These are phyloP conservation scores for Apotomis betuletana DNA, from an alignment of 2,888 invertebrate species.

Conservation along the genomic window DNA sequence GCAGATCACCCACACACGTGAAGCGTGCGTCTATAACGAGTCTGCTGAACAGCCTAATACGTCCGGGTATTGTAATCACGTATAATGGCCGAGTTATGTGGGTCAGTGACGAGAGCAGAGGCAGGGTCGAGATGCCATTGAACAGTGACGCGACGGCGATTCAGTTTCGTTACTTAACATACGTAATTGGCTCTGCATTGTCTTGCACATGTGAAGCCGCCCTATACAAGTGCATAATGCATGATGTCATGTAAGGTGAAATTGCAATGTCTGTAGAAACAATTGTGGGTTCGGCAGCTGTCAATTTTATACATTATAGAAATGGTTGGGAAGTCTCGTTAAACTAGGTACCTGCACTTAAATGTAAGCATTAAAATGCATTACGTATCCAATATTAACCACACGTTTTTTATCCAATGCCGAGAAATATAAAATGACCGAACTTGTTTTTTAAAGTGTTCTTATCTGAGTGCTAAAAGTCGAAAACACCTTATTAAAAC, in stretches of 20 bases:
- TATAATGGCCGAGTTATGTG: slow-evolving; percentile 73
- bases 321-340: not conserved
- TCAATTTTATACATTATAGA: not conserved
- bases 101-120: slow-evolving; percentile 78
- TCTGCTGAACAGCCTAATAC: slow-evolving; percentile 18
- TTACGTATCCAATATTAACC: not conserved
- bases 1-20: slow-evolving; percentile 1
- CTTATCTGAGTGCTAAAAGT: slow-evolving; percentile 23
- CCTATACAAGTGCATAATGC: slow-evolving; percentile 36
- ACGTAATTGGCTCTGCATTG: slow-evolving; percentile 71
- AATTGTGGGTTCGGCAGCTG: not conserved
- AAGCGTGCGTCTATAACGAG: slow-evolving; percentile 11
- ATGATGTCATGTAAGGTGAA: slow-evolving; percentile 27
- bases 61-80: slow-evolving; percentile 66
- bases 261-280: not conserved
- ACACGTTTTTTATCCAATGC: not conserved
- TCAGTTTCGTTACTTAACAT: slow-evolving; percentile 53
- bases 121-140: slow-evolving; percentile 82
- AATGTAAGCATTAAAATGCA: not conserved
- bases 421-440: not conserved
- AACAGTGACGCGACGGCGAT: slow-evolving; percentile 57
- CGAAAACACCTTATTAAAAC: slow-evolving; percentile 21
- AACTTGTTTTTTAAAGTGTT: not conserved
- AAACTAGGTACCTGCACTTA: not conserved
- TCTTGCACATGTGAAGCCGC: slow-evolving; percentile 57